Base-by-base conservation (phyloP, 2,888 invertebrate species). In the Drosophila mercatorum region DNA sequence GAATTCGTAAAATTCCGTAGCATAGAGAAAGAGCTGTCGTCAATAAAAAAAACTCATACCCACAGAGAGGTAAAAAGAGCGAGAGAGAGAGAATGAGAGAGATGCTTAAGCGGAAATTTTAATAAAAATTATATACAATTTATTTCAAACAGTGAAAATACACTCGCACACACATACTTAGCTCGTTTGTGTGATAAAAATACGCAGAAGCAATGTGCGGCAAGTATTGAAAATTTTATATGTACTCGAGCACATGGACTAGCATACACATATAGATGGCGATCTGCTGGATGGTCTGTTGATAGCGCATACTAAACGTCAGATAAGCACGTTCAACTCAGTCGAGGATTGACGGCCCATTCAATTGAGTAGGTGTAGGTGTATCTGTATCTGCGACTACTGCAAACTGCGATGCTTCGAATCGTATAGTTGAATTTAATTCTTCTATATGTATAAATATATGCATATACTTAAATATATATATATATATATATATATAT, bases 101-200 rank as follows among this genome's bases (percentile, higher is more conserved):
- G 65, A 76, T 77, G 83, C 49, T 86, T 79, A 78, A 86, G 86
- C 86, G 86, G 86, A 86, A 88, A 86, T 88, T 88, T 86, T 84
- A 86, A 86, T 86, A 82, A 86, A 86, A 86, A 86, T 84, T 75
- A 86, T 86, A 82, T 81, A 86, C 71, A 86, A 86, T 88, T 86
- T 87, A 86, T 88, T 83, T 88, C 79, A 85, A 86, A 88, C 86
- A 75, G 66, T 67, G 70, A 76, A 71, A 73, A 75, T 55, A 76
- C 57, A 56, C 59, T 47, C n/a, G 61, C 46, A 56, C 12, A 68
- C 22, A 38, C 49, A 34, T 2, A 12, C 14, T 38, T 14, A 7
- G 22, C 38, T 38, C 26, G 53, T 53, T 56, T 70, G 78, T 46
- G 77, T 56, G 31, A 70, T 67, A 80, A 74, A 57, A 71, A 68